Conservation (phyloP, 2,113 vertebrate genomes). For the Odobenus rosmarus region DNA sequence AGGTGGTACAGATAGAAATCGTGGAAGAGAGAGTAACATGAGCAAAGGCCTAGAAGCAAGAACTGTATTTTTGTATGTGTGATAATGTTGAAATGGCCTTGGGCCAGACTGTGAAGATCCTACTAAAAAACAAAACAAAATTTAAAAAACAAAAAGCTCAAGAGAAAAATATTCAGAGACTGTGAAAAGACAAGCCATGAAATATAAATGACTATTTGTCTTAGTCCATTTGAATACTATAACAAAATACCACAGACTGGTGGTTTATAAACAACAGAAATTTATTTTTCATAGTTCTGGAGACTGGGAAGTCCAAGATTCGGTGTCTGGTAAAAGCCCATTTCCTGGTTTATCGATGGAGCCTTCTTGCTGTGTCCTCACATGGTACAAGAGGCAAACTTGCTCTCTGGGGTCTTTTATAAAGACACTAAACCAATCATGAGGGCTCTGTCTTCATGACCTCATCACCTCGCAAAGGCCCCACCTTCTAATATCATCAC, state of each 20-base stretch:
- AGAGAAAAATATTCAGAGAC: constrained; percentile 8
- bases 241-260: not conserved
- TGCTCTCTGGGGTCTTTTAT: not conserved
- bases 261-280: not conserved
- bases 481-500: not conserved
- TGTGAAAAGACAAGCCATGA: not conserved
- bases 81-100: not conserved
- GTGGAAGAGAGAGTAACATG: not conserved
- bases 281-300: not conserved
- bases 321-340: not conserved
- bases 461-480: not conserved
- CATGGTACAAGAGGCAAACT: not conserved
- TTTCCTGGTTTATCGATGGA: not conserved
- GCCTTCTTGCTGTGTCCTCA: not conserved
- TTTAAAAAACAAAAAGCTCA: not conserved
- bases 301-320: not conserved
- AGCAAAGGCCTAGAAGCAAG: not conserved
- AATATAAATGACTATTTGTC: not conserved
- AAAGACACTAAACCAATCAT: not conserved
- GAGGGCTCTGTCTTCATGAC: not conserved
- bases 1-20: not conserved
- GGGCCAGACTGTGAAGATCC: not conserved
- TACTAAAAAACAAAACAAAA: not conserved
- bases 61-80: not conserved
- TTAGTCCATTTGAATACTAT: not conserved